phyloP scores from a whole-genome alignment of 2,113 vertebrate genomes.

The Neolamprologus longior region DNA sequence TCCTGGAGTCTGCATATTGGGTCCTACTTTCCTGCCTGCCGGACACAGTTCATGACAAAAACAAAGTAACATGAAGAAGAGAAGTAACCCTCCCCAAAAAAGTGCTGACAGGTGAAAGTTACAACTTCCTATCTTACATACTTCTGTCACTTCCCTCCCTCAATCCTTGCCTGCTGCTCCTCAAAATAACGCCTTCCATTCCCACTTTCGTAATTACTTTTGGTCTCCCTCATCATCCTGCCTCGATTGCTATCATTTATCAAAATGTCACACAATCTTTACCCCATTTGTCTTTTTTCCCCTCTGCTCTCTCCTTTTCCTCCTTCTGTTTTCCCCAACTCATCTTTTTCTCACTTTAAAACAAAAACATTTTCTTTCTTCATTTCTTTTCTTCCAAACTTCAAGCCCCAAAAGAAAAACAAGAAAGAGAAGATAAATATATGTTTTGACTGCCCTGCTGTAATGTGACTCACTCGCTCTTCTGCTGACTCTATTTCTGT shows the following conservation, averaged over 20 bases:
- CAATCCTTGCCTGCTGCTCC: background rate
- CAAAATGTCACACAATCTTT: background rate
- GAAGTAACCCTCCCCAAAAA: background rate
- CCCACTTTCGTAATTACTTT: background rate
- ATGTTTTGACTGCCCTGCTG: background rate
- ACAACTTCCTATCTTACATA: background rate
- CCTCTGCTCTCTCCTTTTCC: background rate
- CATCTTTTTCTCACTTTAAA: background rate
- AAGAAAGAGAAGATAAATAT: background rate
- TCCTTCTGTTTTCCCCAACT: background rate
- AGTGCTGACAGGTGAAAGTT: background rate
- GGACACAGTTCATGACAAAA: background rate
- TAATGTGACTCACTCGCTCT: background rate
- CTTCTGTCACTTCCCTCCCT: background rate
- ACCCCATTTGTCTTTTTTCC: background rate
- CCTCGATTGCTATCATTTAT: constrained; percentile 16
- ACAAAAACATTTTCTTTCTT: background rate
- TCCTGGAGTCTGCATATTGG: background rate
- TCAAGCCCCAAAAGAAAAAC: background rate
- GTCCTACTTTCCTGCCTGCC: background rate
- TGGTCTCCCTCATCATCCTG: background rate
- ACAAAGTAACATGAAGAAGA: background rate
- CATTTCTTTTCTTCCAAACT: background rate
- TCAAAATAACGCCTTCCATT: background rate
- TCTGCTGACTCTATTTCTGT: constrained; percentile 8